A percentile compares a stretch with the other conserved stretches of the same genome.
phyloP scores from a whole-genome alignment of 2,113 vertebrate genomes.

The Aegotheles bennettii region DNA sequence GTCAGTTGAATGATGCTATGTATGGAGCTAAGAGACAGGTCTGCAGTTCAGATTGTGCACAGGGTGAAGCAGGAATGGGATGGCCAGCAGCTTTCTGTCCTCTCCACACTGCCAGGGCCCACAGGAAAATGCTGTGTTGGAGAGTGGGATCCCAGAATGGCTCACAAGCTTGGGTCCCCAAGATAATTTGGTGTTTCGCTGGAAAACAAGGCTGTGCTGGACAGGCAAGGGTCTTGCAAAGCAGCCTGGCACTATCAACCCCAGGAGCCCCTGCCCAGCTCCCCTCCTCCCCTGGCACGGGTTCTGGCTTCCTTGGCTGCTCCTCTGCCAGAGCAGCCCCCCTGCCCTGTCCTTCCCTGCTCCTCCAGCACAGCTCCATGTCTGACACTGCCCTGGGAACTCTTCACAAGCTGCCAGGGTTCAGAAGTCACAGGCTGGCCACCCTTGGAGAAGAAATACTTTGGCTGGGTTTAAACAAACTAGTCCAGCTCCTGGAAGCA shows the following conservation, averaged over 20 bases:
- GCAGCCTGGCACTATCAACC: neutral
- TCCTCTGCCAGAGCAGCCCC: neutral
- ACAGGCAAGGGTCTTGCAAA: neutral
- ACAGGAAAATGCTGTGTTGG: neutral
- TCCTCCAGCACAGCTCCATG: fast-evolving
- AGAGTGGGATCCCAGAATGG: neutral
- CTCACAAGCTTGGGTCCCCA: neutral
- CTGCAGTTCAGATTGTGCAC: neutral
- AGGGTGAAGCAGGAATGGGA: neutral
- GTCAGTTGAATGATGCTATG: fast-evolving
- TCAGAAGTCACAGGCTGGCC: neutral
- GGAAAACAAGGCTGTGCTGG: neutral
- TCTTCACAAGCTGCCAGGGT: neutral
- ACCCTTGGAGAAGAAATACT: neutral
- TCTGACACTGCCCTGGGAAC: fast-evolving
- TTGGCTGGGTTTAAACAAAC: neutral
- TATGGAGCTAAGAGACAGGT: neutral
- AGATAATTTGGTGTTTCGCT: neutral
- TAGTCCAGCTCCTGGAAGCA: neutral
- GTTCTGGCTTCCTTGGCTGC: neutral
- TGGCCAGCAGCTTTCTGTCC: neutral
- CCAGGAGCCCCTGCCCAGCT: neutral
- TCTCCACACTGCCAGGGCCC: neutral
- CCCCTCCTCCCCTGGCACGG: fast-evolving
- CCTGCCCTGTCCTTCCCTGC: neutral